Evolutionary conservation across 2,797 vertebrate species (phyloP).

Genomic region (Trachurus trachurus): DNA sequence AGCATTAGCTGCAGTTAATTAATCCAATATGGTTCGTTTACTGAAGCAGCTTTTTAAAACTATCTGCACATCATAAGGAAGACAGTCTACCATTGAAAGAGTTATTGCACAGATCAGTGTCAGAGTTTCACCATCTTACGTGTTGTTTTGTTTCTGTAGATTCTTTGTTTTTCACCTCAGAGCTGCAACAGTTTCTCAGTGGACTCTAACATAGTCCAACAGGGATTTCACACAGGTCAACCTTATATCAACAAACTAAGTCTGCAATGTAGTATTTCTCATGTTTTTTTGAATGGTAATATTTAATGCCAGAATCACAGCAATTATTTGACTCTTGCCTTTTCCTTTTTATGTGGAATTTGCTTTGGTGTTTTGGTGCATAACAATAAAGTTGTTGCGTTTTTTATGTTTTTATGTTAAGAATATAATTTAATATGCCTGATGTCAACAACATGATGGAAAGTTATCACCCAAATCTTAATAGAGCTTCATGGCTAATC

Average conservation of each 20-base stretch:
- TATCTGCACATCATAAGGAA: background rate
- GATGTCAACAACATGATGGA: too few species aligned
- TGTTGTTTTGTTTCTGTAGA: background rate
- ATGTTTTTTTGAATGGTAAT: background rate
- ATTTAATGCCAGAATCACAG: background rate
- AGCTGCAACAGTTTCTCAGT: background rate
- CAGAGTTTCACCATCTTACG: background rate
- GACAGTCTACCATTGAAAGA: background rate
- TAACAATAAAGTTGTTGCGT: too few species aligned
- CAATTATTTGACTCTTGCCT: background rate
- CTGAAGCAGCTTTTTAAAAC: background rate
- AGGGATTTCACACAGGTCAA: background rate
- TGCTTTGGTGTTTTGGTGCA: too few species aligned
- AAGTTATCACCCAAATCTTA: background rate
- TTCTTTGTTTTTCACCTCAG: background rate
- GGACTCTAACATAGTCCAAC: background rate
- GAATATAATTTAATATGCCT: too few species aligned
- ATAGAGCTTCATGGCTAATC: background rate
- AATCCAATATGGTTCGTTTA: background rate
- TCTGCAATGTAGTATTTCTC: background rate
- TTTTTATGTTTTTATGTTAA: too few species aligned
- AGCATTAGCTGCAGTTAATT: too few species aligned
- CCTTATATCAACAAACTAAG: background rate
- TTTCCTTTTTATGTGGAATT: too few species aligned
- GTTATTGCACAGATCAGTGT: background rate